These are phyloP conservation scores for Montipora capitata DNA, from an alignment of 92 coral and sea anemone genomes.

Conservation along the genomic window DNA sequence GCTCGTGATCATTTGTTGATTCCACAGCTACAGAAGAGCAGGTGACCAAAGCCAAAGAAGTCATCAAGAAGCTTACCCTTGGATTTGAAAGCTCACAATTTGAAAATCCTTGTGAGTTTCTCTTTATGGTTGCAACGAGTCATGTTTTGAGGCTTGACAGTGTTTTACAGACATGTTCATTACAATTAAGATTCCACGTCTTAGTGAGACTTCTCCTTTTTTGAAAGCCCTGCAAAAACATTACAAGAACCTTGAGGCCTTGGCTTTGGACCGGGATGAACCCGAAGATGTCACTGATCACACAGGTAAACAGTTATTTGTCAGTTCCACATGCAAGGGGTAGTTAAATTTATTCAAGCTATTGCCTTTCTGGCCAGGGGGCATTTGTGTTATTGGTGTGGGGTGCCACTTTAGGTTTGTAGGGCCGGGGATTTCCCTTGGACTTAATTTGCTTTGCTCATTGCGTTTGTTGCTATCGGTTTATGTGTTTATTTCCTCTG, in stretches of 20 bases:
- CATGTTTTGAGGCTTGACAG: not conserved
- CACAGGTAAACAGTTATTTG: constrained; percentile 71
- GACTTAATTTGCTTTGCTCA: too few species aligned
- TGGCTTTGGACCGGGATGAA: constrained; percentile 95
- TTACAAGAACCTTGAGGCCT: constrained; percentile 92
- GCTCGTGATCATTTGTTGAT: too few species aligned
- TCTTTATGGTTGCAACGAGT: not conserved
- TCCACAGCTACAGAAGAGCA: constrained; percentile 86
- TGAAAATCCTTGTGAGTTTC: constrained; percentile 95
- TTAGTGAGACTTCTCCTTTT: not conserved
- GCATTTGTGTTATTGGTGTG: too few species aligned
- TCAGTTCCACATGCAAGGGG: too few species aligned
- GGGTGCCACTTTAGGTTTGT: too few species aligned
- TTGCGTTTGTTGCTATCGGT: too few species aligned
- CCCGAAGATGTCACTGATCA: constrained; percentile 89
- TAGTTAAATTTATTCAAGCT: too few species aligned
- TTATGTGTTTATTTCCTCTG: too few species aligned
- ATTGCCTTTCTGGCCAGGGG: too few species aligned
- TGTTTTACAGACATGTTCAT: not conserved
- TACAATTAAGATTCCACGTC: too few species aligned
- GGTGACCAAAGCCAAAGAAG: constrained; percentile 89
- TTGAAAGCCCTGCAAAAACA: constrained; percentile 94
- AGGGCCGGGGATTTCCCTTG: too few species aligned
- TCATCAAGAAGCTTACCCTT: constrained; percentile 85
- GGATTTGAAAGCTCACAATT: constrained; percentile 79